Base-by-base conservation (phyloP, 2,113 vertebrate species). In the Todiramphus chloris region DNA sequence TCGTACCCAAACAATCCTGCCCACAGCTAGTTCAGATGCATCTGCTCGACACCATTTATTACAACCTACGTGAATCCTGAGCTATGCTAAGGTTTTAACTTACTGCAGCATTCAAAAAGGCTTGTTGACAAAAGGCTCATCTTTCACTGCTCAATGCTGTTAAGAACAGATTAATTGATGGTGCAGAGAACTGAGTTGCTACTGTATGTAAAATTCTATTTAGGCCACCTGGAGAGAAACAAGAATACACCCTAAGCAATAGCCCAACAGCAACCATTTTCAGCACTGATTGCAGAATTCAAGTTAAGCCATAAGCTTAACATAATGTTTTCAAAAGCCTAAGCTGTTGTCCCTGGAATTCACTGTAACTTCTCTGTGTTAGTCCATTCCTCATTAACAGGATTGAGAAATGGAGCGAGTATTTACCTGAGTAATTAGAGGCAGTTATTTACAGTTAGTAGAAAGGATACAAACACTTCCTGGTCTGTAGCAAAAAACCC, bases 1-100 rank as follows among this genome's bases (percentile, higher is more conserved):
- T 41, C 67, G 89, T 93, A 95, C 91, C 94, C 87, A 94, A 94
- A 84, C 83, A 94, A 27, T 76, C 84, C 94, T 95, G 96, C 94
- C 93, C 67, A 93, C 89, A 79, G 81, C 46, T 86, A 39, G 33
- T 70, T 93, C 87, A 84, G 83, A 85, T 43, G 81, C 74, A 44
- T 91, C 89, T 94, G 87, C 83, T 95, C 8, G 0, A 43, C 35
- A 56, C 64, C 24, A 11, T 24, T 60, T 78, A 51, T 41, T 76
- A 60, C 35, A 41, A 62, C 11, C 72, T 66, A 44, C 1, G 1
- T 46, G 62, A 87, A 27, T 91, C 75, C 83, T 76, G 66, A 84
- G n/a, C 55, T 20, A 27, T 11, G 33, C 28, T 60, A 19, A 68
- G 53, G 30, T 68, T 93, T 83, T 51, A 44, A 70, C 56, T 86